A percentile compares a stretch with the other conserved stretches of the same genome.
Evolutionary conservation across 2,113 vertebrate genomes (phyloP).

Genomic region (Myotis yumanensis): DNA sequence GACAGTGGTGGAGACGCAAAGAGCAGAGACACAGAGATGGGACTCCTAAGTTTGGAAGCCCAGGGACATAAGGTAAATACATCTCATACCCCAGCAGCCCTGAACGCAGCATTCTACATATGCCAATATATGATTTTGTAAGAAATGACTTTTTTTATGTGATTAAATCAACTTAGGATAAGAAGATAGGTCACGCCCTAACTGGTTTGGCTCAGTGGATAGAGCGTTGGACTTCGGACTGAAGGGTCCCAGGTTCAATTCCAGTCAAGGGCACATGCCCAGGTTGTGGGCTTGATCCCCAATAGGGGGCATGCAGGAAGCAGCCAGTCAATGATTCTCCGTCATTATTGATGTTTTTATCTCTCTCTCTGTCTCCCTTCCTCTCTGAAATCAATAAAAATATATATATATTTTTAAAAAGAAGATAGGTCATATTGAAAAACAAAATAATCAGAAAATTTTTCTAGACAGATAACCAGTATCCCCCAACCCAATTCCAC

Average conservation of each 20-base stretch:
- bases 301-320: no score
- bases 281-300: no score
- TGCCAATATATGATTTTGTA: not conserved
- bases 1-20: not conserved
- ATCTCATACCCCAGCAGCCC: not conserved
- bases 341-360: no score
- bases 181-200: not conserved
- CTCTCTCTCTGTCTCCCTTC: no score
- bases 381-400: no score
- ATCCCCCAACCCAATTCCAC: not conserved
- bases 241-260: no score
- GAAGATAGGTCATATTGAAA: not conserved
- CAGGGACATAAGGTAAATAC: accelerated
- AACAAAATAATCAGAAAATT: not conserved
- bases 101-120: not conserved
- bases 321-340: no score
- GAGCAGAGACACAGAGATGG: not conserved
- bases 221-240: no score
- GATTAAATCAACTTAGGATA: not conserved
- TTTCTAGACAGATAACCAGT: not conserved
- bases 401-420: not conserved
- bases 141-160: not conserved
- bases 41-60: not conserved
- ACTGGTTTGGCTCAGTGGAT: no score
- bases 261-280: no score